Base-by-base conservation (phyloP, 2,888 invertebrate genomes). In the Epinotia nisella region DNA sequence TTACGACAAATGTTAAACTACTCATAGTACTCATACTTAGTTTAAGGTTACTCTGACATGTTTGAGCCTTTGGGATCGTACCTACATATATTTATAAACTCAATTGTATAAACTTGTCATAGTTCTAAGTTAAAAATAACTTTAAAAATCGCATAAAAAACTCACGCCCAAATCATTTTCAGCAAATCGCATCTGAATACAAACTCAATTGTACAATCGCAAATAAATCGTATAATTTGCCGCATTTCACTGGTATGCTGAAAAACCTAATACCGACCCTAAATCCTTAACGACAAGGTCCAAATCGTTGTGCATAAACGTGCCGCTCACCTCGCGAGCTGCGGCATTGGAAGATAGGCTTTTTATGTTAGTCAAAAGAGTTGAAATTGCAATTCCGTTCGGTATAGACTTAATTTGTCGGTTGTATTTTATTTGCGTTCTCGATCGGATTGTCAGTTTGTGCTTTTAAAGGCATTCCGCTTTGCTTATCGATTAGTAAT, bases 371-470 rank as follows among this genome's bases (percentile, higher is more conserved):
- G 56, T 24, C 1, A 19, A 7, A 13, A 56, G 56, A 51, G 62
- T 29, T 17, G 49, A 29, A 29, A 51, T 51, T 64, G 4, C 62
- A 29, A 51, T 62, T 21, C 15, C 11, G 2, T 41, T n/a, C 10
- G 39, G 19, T 4, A 9, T 2, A 11, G 19, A 13, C 29, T 64
- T 49, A 24, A 62, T 62, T 51, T 64, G 51, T 64, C 62, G 45
- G 17, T 49, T 2, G 45, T 61, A 61, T 64, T 62, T 62, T 51
- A 64, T n/a, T n/a, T n/a, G n/a, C n/a, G n/a, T n/a, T n/a, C n/a
- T n/a, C n/a, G n/a, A n/a, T n/a, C n/a, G n/a, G n/a, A n/a, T n/a
- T n/a, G n/a, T n/a, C n/a, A n/a, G n/a, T n/a, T n/a, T n/a, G n/a
- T n/a, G n/a, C n/a, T n/a, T n/a, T n/a, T n/a, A n/a, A n/a, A n/a